phyloP scores from a whole-genome alignment of 2,888 invertebrate species.

The Drosophila affinis region DNA sequence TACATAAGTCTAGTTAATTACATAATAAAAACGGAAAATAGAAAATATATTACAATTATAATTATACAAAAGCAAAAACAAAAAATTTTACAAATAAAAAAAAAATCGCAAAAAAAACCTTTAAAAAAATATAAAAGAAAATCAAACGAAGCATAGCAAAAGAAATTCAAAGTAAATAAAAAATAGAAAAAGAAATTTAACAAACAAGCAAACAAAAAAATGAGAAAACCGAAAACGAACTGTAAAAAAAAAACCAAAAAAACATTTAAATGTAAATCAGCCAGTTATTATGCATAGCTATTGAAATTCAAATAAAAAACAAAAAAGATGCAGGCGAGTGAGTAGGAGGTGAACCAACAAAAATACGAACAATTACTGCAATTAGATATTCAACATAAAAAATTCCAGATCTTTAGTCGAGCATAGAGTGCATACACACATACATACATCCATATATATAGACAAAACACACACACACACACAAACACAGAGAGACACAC shows the following conservation, averaged over 20 bases:
- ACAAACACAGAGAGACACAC: not conserved
- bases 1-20: conserved; percentile 77
- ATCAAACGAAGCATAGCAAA: conserved; percentile 77
- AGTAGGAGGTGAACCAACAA: conserved; percentile 29
- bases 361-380: conserved; percentile 53
- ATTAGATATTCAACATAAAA: conserved; percentile 64
- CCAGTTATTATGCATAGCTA: conserved; percentile 69
- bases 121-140: conserved; percentile 61
- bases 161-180: conserved; percentile 62
- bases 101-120: conserved; percentile 34
- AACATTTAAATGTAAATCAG: conserved; percentile 76
- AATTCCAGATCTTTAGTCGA: conserved; percentile 50
- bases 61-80: conserved; percentile 45
- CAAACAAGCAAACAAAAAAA: conserved; percentile 51
- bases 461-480: not conserved
- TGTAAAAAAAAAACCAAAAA: conserved; percentile 59
- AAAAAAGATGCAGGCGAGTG: conserved; percentile 15
- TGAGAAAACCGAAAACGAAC: conserved; percentile 50
- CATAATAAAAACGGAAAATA: conserved; percentile 53
- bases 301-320: conserved; percentile 45
- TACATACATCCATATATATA: conserved; percentile 12
- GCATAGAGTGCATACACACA: conserved; percentile 49
- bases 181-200: conserved; percentile 40
- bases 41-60: conserved; percentile 52
- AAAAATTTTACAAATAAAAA: conserved; percentile 50